Conservation (phyloP, 2,113 vertebrate genomes). For the Anolis sagrei region DNA sequence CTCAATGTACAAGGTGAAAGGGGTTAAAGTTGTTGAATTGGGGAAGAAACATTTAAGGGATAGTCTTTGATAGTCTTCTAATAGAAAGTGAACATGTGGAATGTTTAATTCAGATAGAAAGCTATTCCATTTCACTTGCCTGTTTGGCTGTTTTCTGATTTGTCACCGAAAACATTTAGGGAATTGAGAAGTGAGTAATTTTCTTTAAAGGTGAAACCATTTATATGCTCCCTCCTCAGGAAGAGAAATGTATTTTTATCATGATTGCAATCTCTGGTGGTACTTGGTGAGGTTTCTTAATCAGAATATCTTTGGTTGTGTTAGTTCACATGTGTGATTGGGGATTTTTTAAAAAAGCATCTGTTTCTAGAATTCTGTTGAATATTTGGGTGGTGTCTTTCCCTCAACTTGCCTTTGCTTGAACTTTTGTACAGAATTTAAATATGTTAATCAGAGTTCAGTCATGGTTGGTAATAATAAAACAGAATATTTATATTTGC, state of each 20-base stretch:
- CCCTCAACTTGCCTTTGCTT: background rate
- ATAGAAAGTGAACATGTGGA: background rate
- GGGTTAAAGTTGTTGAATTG: background rate
- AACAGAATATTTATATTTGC: too few relatives aligned
- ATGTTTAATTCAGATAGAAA: background rate
- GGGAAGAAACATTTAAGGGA: background rate
- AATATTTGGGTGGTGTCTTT: background rate
- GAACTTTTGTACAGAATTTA: background rate
- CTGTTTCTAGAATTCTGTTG: background rate
- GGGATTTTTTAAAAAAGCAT: background rate
- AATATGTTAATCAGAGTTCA: background rate
- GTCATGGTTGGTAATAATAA: too few relatives aligned
- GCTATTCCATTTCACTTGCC: background rate
- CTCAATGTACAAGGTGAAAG: slow-evolving; percentile 22
- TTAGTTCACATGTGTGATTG: background rate
- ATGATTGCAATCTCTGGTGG: slow-evolving; percentile 11
- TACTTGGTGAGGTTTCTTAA: slow-evolving; percentile 1
- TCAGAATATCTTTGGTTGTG: slow-evolving; percentile 1
- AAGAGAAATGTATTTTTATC: slow-evolving; percentile 9
- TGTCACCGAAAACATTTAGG: background rate
- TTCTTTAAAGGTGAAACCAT: slow-evolving; percentile 25
- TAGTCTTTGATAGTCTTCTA: slow-evolving; percentile 1
- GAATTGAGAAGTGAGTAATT: slow-evolving; percentile 20
- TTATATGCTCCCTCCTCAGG: background rate
- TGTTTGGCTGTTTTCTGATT: background rate